Conservation (phyloP, 2,888 invertebrate species). For the Dinocampus coccinellae region DNA sequence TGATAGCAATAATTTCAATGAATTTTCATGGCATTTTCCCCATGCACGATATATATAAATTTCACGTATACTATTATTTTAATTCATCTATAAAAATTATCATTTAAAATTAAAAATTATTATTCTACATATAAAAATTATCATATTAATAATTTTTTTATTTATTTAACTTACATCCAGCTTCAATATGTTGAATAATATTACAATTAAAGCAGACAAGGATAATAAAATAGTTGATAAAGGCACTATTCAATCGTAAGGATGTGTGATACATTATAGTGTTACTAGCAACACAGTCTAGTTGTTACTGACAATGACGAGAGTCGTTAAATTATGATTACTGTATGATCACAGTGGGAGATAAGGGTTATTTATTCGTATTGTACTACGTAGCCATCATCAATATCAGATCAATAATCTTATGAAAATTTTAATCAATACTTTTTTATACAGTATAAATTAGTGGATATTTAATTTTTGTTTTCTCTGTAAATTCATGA, state of each 20-base stretch:
- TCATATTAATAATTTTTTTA: background rate
- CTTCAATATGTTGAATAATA: background rate
- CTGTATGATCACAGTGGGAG: background rate
- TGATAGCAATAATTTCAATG: background rate
- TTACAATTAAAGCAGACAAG: background rate
- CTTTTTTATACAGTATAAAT: no score
- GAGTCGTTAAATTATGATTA: background rate
- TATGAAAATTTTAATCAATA: no score
- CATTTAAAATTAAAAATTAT: background rate
- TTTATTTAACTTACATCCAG: constrained; percentile 14
- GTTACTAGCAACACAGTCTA: constrained; percentile 13
- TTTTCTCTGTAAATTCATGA: no score
- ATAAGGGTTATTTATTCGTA: background rate
- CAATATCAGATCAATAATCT: background rate
- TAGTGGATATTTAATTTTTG: no score
- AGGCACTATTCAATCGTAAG: background rate
- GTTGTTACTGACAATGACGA: constrained; percentile 21
- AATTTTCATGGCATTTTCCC: background rate
- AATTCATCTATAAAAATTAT: no score
- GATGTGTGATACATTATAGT: constrained; percentile 11
- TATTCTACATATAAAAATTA: background rate
- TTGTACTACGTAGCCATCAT: no score
- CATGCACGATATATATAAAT: background rate
- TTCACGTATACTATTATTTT: background rate
- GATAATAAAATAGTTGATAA: background rate